Evolutionary conservation across 2,888 invertebrate genomes (phyloP), one percentile per base, ranked within the genome.

Genomic region (Heteromurus nitidus): DNA sequence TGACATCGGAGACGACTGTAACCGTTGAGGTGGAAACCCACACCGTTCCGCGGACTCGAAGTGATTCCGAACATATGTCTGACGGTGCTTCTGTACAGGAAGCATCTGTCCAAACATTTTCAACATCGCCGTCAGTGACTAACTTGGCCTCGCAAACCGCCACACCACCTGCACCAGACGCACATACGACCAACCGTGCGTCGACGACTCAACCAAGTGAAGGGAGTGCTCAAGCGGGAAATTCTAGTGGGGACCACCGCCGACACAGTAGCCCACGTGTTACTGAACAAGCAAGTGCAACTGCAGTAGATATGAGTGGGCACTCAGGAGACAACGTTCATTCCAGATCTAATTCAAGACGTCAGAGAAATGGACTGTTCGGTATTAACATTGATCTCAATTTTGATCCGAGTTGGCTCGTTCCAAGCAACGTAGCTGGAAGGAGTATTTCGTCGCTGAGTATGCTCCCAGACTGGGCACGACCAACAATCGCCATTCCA

Each of bases 341-440:
- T 22, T 62, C 77, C 31, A 72, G 79, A 67, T 26, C 76, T 50
- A 36, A 47, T 60, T 73, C 65, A n/a, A 16, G 74, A 28, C 74
- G 70, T 13, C 64, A 55, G 11, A 68, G 74, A 65, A 68, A 74
- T 55, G 77, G 81, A 68, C 60, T 83, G 69, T 85, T 83, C 80
- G 74, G 84, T 53, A 83, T 86, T 58, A 84, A 86, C 68, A 64
- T 86, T 82, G 85, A 86, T 80, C 79, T 86, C 68, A 83, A 85
- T 58, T 85, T 86, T 80, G 85, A 86, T 64, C 86, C 85, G 1
- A 82, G 84, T 64, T 86, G 85, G 85, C 53, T 86, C 28, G 84
- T 83, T 11, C 76, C 84, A 26, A 47, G 67, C 0, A 80, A 80
- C 62, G 82, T 75, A 0, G 80, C 81, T 1, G 76, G 76, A 1